Evolutionary conservation across 2,113 vertebrate genomes (phyloP).

Genomic region (Hepsetus odoe): DNA sequence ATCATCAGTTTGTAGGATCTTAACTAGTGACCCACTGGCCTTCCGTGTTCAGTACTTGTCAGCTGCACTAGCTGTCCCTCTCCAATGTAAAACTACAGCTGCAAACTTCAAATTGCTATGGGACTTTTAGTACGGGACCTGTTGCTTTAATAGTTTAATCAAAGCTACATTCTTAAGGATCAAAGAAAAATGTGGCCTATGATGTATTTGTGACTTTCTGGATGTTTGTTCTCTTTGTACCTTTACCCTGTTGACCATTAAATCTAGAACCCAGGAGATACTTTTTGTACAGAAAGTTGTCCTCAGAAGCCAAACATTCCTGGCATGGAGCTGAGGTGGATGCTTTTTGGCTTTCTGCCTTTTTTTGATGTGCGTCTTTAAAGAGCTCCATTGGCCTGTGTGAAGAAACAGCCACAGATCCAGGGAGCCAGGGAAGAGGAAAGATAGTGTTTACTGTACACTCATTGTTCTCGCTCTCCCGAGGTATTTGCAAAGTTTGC

Average conservation of each 20-base stretch:
- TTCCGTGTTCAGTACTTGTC: too few species aligned
- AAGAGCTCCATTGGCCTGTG: conserved; percentile 34
- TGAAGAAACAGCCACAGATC: conserved; percentile 28
- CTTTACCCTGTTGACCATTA: conserved; percentile 28
- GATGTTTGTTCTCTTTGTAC: background rate
- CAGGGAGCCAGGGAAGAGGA: conserved; percentile 38
- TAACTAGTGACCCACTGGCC: too few species aligned
- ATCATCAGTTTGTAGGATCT: too few species aligned
- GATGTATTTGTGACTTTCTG: conserved; percentile 7
- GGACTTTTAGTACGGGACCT: too few species aligned
- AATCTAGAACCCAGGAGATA: conserved; percentile 34
- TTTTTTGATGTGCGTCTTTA: conserved; percentile 50
- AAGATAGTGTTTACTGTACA: conserved; percentile 49
- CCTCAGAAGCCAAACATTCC: conserved; percentile 27
- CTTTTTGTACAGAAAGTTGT: conserved; percentile 40
- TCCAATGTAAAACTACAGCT: too few species aligned
- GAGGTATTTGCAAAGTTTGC: background rate
- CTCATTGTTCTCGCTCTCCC: conserved; percentile 39
- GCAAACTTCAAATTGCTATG: too few species aligned
- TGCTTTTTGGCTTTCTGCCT: conserved; percentile 19
- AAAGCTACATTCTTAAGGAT: conserved; percentile 9
- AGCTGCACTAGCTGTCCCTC: too few species aligned
- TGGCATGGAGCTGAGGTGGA: conserved; percentile 43
- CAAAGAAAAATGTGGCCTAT: conserved; percentile 3
- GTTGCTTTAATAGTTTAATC: too few species aligned